phyloP scores from a whole-genome alignment of 2,113 vertebrate genomes.

The Urocolius indicus region DNA sequence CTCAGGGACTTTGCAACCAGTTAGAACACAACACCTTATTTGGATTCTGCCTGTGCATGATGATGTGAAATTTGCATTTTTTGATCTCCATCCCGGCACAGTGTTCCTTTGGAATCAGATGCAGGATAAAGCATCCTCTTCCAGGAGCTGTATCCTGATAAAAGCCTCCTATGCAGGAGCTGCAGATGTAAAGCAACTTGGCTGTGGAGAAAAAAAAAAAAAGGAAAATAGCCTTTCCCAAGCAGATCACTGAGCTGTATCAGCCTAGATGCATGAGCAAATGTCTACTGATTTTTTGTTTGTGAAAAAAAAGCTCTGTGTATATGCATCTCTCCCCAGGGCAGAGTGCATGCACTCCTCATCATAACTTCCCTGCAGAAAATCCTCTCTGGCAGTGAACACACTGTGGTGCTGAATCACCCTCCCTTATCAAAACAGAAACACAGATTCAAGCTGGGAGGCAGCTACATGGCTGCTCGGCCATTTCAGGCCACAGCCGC shows the following conservation, averaged over 20 bases:
- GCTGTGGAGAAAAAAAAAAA: not conserved
- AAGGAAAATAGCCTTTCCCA: not conserved
- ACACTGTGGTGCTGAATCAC: not conserved
- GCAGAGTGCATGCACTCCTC: fast-evolving
- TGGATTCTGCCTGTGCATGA: not conserved
- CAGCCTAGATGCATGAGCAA: not conserved
- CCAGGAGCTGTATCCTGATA: not conserved
- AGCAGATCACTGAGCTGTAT: not conserved
- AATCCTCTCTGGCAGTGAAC: not conserved
- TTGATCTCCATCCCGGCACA: not conserved
- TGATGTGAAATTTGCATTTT: not conserved
- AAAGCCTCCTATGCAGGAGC: not conserved
- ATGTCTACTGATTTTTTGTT: not conserved
- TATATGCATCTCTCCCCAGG: not conserved
- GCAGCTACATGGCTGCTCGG: not conserved
- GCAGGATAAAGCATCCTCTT: fast-evolving
- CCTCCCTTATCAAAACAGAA: not conserved
- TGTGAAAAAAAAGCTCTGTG: fast-evolving
- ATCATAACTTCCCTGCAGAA: not conserved
- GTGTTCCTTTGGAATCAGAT: not conserved
- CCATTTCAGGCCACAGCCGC: not conserved
- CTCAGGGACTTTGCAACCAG: fast-evolving
- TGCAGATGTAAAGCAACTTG: not conserved
- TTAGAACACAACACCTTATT: not conserved
- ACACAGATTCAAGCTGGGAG: not conserved